phyloP scores from a whole-genome alignment of 2,113 vertebrate genomes.

The Strix uralensis region DNA sequence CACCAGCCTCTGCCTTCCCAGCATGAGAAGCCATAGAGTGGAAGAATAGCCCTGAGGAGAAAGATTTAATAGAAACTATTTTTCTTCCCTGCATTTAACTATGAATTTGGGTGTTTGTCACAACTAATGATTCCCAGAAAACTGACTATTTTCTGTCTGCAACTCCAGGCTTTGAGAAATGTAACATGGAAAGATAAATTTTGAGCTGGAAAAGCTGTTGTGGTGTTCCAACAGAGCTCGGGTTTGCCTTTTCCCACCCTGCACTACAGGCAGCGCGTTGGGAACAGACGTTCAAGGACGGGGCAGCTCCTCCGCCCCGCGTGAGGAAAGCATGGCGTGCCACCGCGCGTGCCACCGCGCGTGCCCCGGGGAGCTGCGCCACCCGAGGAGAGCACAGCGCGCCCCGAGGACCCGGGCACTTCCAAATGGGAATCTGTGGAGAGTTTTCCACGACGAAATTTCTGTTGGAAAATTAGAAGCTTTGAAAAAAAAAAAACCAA shows the following conservation, averaged over 20 bases:
- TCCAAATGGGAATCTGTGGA: not conserved
- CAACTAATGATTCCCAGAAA: not conserved
- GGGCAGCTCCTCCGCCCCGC: not conserved
- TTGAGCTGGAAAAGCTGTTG: not conserved
- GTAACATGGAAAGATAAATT: fast-evolving
- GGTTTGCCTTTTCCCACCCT: not conserved
- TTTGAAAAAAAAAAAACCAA: not conserved
- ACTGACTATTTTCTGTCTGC: not conserved
- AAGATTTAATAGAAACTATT: not conserved
- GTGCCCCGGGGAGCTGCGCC: no score
- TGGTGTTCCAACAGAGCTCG: not conserved
- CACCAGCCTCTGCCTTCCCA: no score
- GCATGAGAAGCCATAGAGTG: not conserved
- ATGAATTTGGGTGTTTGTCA: not conserved
- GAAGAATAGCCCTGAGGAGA: not conserved
- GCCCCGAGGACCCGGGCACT: not conserved
- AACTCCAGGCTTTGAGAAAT: not conserved
- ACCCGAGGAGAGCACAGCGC: no score
- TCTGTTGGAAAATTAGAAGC: not conserved
- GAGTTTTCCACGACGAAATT: not conserved
- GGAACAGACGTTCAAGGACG: not conserved
- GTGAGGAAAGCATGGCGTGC: not conserved
- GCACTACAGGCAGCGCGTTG: not conserved
- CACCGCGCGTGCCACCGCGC: no score
- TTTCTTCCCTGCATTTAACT: not conserved